Conservation (phyloP, 2,113 vertebrate genomes). For the Cricetomys ansorgei region DNA sequence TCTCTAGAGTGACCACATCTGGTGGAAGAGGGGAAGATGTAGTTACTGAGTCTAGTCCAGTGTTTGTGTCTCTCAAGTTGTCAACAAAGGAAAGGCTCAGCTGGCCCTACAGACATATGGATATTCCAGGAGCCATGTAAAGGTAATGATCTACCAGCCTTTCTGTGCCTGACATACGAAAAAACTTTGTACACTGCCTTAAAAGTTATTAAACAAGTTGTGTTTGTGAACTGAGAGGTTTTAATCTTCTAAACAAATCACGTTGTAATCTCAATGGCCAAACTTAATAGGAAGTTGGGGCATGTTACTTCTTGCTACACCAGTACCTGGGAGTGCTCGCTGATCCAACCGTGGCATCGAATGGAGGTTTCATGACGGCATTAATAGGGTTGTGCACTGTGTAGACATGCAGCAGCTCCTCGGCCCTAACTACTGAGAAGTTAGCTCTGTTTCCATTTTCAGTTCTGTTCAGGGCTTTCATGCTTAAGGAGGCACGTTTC, state of each 20-base stretch:
- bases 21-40: conserved; percentile 64
- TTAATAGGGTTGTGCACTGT: accelerated
- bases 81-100: background rate
- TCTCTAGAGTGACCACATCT: conserved; percentile 59
- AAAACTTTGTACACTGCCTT: accelerated
- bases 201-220: background rate
- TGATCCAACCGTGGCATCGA: accelerated
- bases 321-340: accelerated
- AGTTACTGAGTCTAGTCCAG: conserved; percentile 24
- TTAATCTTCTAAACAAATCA: background rate
- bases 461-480: background rate
- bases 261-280: background rate
- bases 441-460: background rate
- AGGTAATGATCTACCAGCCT: background rate
- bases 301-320: background rate
- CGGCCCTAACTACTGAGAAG: background rate
- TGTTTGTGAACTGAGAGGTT: background rate
- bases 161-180: accelerated
- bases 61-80: background rate
- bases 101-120: conserved; percentile 24
- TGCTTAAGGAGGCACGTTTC: background rate
- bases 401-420: background rate
- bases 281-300: background rate
- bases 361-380: accelerated
- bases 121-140: conserved; percentile 45